Base-by-base conservation (phyloP, 2,797 vertebrate genomes). In the Leptodactylus fallax region DNA sequence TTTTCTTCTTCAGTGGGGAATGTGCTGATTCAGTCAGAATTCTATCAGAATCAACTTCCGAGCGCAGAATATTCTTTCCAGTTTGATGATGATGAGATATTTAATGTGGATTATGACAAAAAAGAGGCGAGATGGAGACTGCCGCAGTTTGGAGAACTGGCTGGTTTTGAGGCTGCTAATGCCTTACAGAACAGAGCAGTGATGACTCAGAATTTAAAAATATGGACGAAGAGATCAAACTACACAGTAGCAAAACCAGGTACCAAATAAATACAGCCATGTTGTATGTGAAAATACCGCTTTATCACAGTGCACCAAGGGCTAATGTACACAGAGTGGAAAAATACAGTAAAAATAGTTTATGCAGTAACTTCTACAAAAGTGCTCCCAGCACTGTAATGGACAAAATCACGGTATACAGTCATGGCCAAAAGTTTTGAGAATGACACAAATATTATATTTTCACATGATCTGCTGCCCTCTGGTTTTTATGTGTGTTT, bases 91-190 rank as follows among this genome's bases (percentile, higher is more conserved):
- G 78, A 87, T 45, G 85, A 87, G 63, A 0, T 0, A 0, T 86
- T 92, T 77, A 86, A 92, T 0, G 91, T 93, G 61, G 89, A 93
- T 17, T 63, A 58, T 55, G 0, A 27, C 0, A 91, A 72, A 67
- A 67, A 14, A 11, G 67, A 92, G 79, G 91, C 91, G 0, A 0
- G 84, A 17, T 92, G 91, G 92, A 25, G 0, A 3, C 83, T 89
- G 47, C 90, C 91, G 0, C 0, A 0, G 0, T 90, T 92, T 0
- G 23, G 7, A 0, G 0, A 3, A 0, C 25, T 87, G 3, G 0
- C 0, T 1, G 0, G 0, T 8, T 88, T 89, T 47, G 87, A 94
- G 11, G 87, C 87, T 0, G 91, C 91, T 7, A 1, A 7, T 0
- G 92, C 0, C 8, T 49, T 93, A 74, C 69, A 7, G 13, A 0